These are phyloP conservation scores for Riptortus pedestris DNA, from an alignment of 1,140 invertebrate species.

Conservation along the genomic window DNA sequence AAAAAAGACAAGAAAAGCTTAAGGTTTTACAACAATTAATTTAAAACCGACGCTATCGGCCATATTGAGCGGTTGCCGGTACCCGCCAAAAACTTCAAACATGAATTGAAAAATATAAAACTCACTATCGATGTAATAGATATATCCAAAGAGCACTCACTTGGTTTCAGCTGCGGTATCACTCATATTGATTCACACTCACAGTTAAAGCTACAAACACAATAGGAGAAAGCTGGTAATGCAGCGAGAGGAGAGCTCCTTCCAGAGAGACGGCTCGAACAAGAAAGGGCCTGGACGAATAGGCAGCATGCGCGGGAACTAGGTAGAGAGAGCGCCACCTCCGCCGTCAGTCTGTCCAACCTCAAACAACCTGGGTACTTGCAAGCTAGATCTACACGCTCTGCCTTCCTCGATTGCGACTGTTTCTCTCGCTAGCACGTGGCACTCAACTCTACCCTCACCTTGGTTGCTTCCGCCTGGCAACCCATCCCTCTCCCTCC, in stretches of 20 bases:
- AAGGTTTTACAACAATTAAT: too few species aligned
- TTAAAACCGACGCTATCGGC: slow-evolving; percentile 24
- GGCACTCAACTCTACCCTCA: neutral
- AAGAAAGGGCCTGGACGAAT: slow-evolving; percentile 26
- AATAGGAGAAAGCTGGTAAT: neutral
- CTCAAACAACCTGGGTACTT: too few species aligned
- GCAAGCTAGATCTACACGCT: too few species aligned
- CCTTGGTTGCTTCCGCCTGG: neutral
- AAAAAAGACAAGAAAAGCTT: too few species aligned
- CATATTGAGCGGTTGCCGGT: slow-evolving; percentile 24
- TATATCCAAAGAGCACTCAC: slow-evolving; percentile 22
- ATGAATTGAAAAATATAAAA: neutral
- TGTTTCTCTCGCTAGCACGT: neutral
- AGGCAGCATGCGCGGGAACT: slow-evolving; percentile 25
- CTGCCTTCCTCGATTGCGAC: too few species aligned
- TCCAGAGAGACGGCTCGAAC: slow-evolving; percentile 7
- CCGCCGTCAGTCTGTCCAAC: slow-evolving; percentile 3
- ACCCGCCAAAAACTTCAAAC: slow-evolving; percentile 25
- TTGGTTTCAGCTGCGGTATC: slow-evolving; percentile 29
- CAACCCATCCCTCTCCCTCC: neutral
- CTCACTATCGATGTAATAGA: too few species aligned
- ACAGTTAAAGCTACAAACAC: slow-evolving; percentile 15
- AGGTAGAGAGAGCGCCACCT: slow-evolving; percentile 31
- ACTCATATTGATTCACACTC: slow-evolving; percentile 24
- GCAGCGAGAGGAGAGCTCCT: slow-evolving; percentile 5